Conservation (phyloP, 2,888 invertebrate species). For the Nephrocerus scutellatus region DNA sequence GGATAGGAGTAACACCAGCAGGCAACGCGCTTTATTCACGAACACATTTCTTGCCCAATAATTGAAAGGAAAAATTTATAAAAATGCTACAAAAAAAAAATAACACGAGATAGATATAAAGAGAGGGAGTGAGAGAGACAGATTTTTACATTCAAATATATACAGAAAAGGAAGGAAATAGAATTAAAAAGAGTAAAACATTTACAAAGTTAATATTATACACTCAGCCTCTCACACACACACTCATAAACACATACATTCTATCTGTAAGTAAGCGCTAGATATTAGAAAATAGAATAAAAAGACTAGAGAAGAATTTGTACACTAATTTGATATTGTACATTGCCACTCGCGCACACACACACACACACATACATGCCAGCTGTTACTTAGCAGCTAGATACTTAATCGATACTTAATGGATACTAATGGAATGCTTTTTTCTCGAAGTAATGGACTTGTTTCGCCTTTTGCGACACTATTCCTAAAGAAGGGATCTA, state of each 20-base stretch:
- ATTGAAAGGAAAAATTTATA: slow-evolving; percentile 21
- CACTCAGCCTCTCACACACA: not conserved
- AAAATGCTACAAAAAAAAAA: slow-evolving; percentile 18
- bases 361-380: no score
- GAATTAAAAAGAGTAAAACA: not conserved
- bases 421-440: slow-evolving; percentile 24
- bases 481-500: no score
- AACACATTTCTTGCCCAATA: slow-evolving; percentile 16
- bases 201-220: slow-evolving; percentile 1
- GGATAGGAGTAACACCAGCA: not conserved
- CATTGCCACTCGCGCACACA: no score
- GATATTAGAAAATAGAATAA: no score
- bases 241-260: not conserved
- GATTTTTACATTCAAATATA: not conserved
- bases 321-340: no score
- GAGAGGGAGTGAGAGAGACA: slow-evolving; percentile 3
- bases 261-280: not conserved
- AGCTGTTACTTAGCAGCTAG: no score
- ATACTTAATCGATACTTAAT: no score
- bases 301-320: no score
- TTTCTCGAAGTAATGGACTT: slow-evolving; percentile 23
- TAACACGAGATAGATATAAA: slow-evolving; percentile 5
- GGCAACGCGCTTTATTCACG: no score
- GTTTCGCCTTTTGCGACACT: no score
- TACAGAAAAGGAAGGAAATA: slow-evolving; percentile 4